Evolutionary conservation across 2,113 vertebrate species (phyloP).

Genomic region (Acanthochromis polyacanthus): DNA sequence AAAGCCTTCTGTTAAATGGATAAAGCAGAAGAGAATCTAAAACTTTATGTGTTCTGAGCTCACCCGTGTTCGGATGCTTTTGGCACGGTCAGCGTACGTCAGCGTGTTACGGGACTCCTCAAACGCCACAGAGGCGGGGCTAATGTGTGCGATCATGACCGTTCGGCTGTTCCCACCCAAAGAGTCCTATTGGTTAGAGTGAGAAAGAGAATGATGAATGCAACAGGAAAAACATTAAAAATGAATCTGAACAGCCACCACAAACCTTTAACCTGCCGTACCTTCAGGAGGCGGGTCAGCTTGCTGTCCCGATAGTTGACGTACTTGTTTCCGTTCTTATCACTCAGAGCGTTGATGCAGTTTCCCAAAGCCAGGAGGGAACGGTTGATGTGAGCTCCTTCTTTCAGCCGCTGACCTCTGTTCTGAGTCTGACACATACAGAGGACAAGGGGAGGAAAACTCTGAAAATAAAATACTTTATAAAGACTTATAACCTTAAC

Average conservation of each 20-base stretch:
- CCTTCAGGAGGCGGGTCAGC: constrained; percentile 94
- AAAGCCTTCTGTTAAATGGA: neutral
- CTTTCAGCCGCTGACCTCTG: constrained; percentile 92
- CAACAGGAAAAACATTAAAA: neutral
- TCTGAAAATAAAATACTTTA: neutral
- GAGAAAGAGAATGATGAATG: neutral
- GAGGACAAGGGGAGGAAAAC: constrained; percentile 10
- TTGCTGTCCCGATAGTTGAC: constrained; percentile 97
- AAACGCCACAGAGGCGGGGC: constrained; percentile 91
- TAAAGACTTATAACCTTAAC: neutral
- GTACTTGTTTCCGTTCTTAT: constrained; percentile 87
- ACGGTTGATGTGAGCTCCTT: constrained; percentile 95
- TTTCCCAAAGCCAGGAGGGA: constrained; percentile 94
- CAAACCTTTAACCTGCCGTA: constrained; percentile 46
- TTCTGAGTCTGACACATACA: constrained; percentile 88
- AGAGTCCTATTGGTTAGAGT: constrained; percentile 86
- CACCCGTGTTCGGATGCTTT: constrained; percentile 92
- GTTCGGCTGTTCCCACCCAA: constrained; percentile 93
- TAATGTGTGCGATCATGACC: constrained; percentile 96
- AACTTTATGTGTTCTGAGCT: constrained; percentile 30
- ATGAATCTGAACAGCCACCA: no score
- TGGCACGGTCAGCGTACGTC: constrained; percentile 92
- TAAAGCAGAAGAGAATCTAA: neutral
- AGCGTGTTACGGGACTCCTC: constrained; percentile 94
- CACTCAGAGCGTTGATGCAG: constrained; percentile 94